Evolutionary conservation across 2,888 invertebrate species (phyloP).

Genomic region (Leptinotarsa juncta): DNA sequence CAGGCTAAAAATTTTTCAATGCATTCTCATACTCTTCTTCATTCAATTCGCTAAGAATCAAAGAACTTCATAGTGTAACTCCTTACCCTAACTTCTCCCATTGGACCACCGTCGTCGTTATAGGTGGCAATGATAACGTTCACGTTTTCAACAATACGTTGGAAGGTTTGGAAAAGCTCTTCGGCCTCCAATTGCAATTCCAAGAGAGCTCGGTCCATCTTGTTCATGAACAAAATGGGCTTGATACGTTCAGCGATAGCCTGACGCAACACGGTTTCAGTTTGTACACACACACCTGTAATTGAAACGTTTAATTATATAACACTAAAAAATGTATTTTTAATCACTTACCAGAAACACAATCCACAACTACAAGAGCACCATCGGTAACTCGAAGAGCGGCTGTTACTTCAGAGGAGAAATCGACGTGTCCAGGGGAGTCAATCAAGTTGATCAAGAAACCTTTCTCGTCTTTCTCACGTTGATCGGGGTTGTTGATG

Average conservation of each 20-base stretch:
- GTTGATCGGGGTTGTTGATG: constrained; percentile 91
- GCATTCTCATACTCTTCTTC: too few relatives aligned
- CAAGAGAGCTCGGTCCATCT: constrained; percentile 99
- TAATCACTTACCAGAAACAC: constrained; percentile 88
- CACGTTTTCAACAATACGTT: constrained; percentile 99
- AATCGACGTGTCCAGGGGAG: constrained; percentile 99
- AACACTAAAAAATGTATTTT: background rate
- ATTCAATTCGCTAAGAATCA: too few relatives aligned
- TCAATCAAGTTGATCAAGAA: constrained; percentile 99
- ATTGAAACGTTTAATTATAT: background rate
- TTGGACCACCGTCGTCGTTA: constrained; percentile 96
- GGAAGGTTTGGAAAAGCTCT: constrained; percentile 98
- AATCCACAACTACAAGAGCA: constrained; percentile 99
- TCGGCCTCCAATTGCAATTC: constrained; percentile 97
- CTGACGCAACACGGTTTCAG: constrained; percentile 99
- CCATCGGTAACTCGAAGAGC: constrained; percentile 99
- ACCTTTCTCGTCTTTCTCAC: constrained; percentile 90
- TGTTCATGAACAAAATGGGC: constrained; percentile 99
- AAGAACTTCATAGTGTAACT: background rate
- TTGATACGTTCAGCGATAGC: constrained; percentile 99
- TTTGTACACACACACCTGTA: constrained; percentile 98
- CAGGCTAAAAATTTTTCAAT: too few relatives aligned
- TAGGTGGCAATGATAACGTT: constrained; percentile 99
- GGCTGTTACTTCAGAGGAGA: constrained; percentile 99
- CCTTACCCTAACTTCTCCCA: constrained; percentile 97